Evolutionary conservation across 2,113 vertebrate genomes (phyloP).

Genomic region (Hydrochoerus hydrochaeris): DNA sequence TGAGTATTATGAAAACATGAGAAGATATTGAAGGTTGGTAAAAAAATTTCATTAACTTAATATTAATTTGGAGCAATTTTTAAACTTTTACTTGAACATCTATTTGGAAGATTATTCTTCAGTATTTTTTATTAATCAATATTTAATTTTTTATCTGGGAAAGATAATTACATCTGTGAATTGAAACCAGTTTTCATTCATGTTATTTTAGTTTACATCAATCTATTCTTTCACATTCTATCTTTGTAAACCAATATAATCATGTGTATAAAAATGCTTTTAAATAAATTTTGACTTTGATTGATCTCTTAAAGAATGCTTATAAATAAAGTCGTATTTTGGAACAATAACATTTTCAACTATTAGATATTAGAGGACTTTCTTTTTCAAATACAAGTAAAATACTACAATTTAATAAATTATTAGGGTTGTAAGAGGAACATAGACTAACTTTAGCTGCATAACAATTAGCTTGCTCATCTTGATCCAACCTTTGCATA

Average conservation of each 20-base stretch:
- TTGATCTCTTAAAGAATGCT: background rate
- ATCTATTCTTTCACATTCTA: background rate
- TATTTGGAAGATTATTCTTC: background rate
- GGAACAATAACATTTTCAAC: background rate
- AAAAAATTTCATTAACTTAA: background rate
- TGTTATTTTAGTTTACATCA: slow-evolving; percentile 17
- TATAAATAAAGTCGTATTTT: background rate
- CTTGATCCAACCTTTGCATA: background rate
- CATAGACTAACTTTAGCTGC: slow-evolving; percentile 44
- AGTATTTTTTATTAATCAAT: slow-evolving; percentile 5
- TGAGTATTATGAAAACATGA: background rate
- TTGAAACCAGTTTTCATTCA: slow-evolving; percentile 10
- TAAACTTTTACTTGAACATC: background rate
- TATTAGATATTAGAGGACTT: background rate
- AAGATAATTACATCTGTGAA: background rate
- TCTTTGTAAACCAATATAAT: background rate
- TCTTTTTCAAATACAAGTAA: slow-evolving; percentile 56
- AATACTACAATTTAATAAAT: background rate
- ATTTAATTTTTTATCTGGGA: background rate
- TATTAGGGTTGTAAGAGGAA: slow-evolving; percentile 6
- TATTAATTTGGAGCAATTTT: background rate
- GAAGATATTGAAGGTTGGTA: background rate
- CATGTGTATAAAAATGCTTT: background rate
- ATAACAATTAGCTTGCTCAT: slow-evolving; percentile 55
- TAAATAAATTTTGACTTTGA: background rate